Evolutionary conservation across 2,113 vertebrate genomes (phyloP), one percentile per base, ranked within the genome.

Genomic region (Piaya cayana): DNA sequence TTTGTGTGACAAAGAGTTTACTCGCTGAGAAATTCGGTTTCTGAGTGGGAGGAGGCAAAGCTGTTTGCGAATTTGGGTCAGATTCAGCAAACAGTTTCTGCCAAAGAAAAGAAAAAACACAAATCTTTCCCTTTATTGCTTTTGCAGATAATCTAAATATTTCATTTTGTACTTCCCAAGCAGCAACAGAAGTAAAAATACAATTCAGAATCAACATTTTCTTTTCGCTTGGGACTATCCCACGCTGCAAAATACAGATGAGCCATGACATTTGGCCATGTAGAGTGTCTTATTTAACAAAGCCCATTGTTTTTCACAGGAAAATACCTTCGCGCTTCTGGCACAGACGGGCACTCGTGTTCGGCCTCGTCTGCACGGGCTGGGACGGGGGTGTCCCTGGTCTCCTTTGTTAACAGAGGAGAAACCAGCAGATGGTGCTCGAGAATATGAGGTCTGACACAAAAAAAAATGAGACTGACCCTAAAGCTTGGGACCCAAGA

Each of bases 391-490:
- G 7, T 21, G 79, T 30, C 71, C 23, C 17, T 4, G 3, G 1
- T 1, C 11, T 32, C 34, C 1, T 18, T 23, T 9, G 88, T 93
- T 58, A 49, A 11, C 0, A 72, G 91, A 3, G 7, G 19, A 12
- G 1, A 55, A 45, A 16, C 87, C 93, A 91, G 91, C 89, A 95
- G 96, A 83, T 95, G 94, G 93, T 87, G 94, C 94, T 88, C 10
- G 27, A 94, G 95, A 90, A 91, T 47, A 53, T 49, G 47, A 49
- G 47, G 21, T 49, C 21, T 49, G 47, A 49, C 47, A 49, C 47
- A 11, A 49, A 49, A 49, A 49, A 22, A 49, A 49, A 9, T 11
- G 47, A 23, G 47, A 49, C 20, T 49, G 47, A 49, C 47, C 47
- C 47, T 49, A 49, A 22, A 49, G 10, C 22, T 49, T 20, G 20